Conservation (phyloP, 1,140 invertebrate genomes). For the Cardiocondyla obscurior region DNA sequence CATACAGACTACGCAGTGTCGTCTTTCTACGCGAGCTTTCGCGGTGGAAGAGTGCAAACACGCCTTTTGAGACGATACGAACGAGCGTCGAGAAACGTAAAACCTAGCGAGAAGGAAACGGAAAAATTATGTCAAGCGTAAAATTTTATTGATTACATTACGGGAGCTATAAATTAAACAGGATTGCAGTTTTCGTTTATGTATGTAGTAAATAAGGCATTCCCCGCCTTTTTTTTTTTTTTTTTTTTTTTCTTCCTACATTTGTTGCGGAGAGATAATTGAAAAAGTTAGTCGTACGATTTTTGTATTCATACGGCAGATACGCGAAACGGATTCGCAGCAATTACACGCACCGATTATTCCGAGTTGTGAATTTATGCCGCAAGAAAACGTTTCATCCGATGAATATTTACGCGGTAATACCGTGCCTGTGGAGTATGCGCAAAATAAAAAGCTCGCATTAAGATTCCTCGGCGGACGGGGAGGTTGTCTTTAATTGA, state of each 20-base stretch:
- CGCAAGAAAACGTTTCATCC: not conserved
- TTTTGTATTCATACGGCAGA: not conserved
- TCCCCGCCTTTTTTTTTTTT: too few relatives aligned
- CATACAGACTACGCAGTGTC: not conserved
- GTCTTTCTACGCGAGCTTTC: not conserved
- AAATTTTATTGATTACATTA: not conserved
- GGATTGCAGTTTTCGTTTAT: not conserved
- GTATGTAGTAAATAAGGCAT: not conserved
- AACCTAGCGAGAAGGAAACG: slow-evolving; percentile 18
- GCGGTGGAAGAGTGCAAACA: not conserved
- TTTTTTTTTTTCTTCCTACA: not conserved
- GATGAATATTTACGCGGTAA: slow-evolving; percentile 9
- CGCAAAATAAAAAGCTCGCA: not conserved
- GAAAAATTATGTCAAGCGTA: not conserved
- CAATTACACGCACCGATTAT: not conserved
- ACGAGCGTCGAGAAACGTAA: too few relatives aligned
- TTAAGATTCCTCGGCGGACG: not conserved
- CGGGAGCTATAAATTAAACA: not conserved
- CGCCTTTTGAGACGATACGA: not conserved
- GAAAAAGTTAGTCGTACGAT: not conserved
- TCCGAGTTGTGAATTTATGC: slow-evolving; percentile 5
- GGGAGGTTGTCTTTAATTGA: not conserved
- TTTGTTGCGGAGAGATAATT: not conserved
- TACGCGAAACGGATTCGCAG: not conserved
- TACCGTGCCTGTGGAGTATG: not conserved